phyloP scores from a whole-genome alignment of 1,140 invertebrate genomes.

The Elymnias hypermnestra region DNA sequence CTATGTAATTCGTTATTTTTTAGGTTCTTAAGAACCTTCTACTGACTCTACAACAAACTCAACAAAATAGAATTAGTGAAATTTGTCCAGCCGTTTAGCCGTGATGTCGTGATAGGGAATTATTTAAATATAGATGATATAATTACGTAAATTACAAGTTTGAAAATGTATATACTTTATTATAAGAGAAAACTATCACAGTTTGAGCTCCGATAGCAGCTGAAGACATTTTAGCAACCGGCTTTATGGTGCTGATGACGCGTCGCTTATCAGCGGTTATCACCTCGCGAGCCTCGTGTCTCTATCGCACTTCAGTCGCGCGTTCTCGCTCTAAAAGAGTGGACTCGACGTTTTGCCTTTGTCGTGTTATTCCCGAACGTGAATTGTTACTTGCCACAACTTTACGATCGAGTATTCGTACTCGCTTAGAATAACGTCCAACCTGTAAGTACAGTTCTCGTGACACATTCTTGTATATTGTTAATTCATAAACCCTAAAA shows the following conservation, averaged over 20 bases:
- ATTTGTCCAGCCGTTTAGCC: no score
- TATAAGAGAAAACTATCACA: no score
- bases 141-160: no score
- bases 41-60: no score
- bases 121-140: no score
- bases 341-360: conserved; percentile 29
- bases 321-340: conserved; percentile 43
- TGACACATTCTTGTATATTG: not conserved
- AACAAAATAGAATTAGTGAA: no score
- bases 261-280: conserved; percentile 65
- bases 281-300: conserved; percentile 54
- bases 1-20: no score
- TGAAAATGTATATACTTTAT: no score
- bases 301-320: conserved; percentile 39
- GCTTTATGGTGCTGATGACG: conserved; percentile 40
- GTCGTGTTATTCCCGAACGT: conserved; percentile 22
- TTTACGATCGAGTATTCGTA: conserved; percentile 18
- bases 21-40: no score
- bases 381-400: conserved; percentile 20
- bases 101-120: no score
- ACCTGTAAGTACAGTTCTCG: conserved; percentile 8
- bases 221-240: conserved; percentile 29
- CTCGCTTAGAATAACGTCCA: not conserved
- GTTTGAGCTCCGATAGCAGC: conserved; percentile 2
- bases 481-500: not conserved